phyloP scores from a whole-genome alignment of 1,140 invertebrate genomes.

The Metaphire vulgaris region DNA sequence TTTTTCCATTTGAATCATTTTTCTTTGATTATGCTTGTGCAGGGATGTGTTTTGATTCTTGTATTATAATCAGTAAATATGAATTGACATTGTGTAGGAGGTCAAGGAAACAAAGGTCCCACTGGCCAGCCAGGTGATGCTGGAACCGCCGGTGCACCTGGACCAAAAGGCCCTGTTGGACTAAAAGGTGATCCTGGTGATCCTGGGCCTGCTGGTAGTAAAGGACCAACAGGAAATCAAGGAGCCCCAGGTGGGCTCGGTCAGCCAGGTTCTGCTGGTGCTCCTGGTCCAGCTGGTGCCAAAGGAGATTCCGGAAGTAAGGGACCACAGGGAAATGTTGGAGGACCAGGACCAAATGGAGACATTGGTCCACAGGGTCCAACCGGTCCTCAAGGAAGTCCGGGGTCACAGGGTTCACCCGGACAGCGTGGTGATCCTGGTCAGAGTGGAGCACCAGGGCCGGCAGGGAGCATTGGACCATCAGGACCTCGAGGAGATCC shows the following conservation, averaged over 20 bases:
- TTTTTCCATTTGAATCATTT: too few relatives aligned
- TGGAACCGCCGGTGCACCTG: not conserved
- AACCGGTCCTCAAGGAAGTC: slow-evolving; percentile 2
- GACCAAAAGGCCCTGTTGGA: not conserved
- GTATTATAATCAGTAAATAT: too few relatives aligned
- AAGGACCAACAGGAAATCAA: slow-evolving; percentile 29
- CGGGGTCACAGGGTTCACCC: slow-evolving; percentile 43
- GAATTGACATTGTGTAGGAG: too few relatives aligned
- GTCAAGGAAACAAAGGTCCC: not conserved
- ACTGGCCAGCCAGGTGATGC: not conserved
- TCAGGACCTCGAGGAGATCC: slow-evolving; percentile 39
- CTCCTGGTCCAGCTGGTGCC: not conserved
- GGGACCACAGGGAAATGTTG: too few relatives aligned
- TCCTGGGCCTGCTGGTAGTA: slow-evolving; percentile 8
- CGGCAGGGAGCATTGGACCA: slow-evolving; percentile 39
- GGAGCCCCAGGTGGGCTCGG: slow-evolving; percentile 33
- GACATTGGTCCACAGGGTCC: not conserved
- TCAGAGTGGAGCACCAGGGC: not conserved
- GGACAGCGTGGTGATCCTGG: slow-evolving; percentile 41
- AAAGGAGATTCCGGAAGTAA: not conserved
- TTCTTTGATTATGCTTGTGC: too few relatives aligned
- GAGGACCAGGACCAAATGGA: not conserved
- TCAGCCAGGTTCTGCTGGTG: slow-evolving; percentile 31
- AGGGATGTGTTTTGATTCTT: too few relatives aligned
- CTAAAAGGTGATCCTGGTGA: not conserved